These are phyloP conservation scores for Nipponia nippon DNA, from an alignment of 2,113 vertebrate genomes.

Conservation along the genomic window DNA sequence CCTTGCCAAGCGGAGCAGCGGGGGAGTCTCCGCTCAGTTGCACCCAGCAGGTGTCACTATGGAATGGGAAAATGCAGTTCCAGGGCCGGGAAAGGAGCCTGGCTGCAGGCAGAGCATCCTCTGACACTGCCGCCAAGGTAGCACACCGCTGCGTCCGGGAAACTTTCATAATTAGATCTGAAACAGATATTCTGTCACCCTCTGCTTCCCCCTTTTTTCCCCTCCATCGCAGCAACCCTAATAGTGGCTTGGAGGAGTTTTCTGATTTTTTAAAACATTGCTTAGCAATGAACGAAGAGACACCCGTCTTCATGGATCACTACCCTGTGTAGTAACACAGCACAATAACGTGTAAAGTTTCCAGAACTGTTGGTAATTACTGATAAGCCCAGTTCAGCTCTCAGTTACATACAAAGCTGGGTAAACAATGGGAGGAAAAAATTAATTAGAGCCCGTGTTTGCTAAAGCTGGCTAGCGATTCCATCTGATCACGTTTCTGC, in stretches of 20 bases:
- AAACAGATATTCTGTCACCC: neutral
- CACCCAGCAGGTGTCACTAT: constrained; percentile 77
- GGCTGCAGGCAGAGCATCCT: neutral
- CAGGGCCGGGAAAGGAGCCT: neutral
- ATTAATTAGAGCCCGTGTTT: constrained; percentile 64
- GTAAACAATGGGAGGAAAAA: constrained; percentile 64
- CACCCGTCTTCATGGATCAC: neutral
- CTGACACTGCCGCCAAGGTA: neutral
- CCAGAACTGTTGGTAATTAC: constrained; percentile 61
- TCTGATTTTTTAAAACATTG: neutral
- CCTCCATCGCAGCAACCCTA: neutral
- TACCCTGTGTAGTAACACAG: neutral
- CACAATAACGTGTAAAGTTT: constrained; percentile 33
- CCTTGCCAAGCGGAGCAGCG: neutral
- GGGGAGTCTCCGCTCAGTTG: neutral
- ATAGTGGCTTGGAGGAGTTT: neutral
- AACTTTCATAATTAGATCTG: constrained; percentile 14
- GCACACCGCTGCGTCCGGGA: neutral
- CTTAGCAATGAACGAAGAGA: neutral
- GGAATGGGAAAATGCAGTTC: constrained; percentile 54
- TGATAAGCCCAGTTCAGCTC: constrained; percentile 55
- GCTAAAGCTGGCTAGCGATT: constrained; percentile 53
- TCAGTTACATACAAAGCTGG: constrained; percentile 63
- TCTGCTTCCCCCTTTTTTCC: neutral
- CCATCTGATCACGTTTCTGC: constrained; percentile 46